These are phyloP conservation scores for Eilema depressum DNA, from an alignment of 2,888 invertebrate genomes.

Conservation along the genomic window DNA sequence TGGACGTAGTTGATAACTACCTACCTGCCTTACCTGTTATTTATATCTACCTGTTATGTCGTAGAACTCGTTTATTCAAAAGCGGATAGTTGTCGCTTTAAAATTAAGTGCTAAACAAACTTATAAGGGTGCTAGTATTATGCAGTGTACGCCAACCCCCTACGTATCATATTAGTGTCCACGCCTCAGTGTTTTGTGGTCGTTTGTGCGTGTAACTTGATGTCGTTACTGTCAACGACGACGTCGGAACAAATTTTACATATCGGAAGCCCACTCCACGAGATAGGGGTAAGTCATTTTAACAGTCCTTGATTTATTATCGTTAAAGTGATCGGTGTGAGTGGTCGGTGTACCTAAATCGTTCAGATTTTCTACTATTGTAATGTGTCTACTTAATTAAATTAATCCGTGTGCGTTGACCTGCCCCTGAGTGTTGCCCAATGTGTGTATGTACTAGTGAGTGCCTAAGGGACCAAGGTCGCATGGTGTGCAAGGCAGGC, in stretches of 20 bases:
- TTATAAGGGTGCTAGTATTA: slow-evolving; percentile 6
- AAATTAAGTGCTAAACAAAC: not conserved
- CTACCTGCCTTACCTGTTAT: slow-evolving; percentile 4
- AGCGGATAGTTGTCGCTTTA: slow-evolving; percentile 9
- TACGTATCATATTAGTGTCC: slow-evolving; percentile 27
- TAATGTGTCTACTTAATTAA: slow-evolving; percentile 43
- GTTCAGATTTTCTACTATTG: slow-evolving; percentile 4
- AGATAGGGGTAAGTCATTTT: not conserved
- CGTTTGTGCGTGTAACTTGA: slow-evolving; percentile 20
- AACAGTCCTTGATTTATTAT: not conserved
- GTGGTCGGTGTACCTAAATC: not conserved
- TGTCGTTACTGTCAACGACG: slow-evolving; percentile 15
- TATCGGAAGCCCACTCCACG: not conserved
- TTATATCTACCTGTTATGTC: slow-evolving; percentile 14
- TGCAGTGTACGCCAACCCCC: slow-evolving; percentile 10
- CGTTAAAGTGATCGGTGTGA: not conserved
- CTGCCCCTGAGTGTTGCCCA: slow-evolving; percentile 56
- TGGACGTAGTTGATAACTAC: not conserved
- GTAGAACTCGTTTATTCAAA: slow-evolving; percentile 6
- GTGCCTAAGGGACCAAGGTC: slow-evolving; percentile 73
- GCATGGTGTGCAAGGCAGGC: slow-evolving; percentile 46
- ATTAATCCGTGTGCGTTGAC: slow-evolving; percentile 37
- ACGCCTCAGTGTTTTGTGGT: slow-evolving; percentile 26
- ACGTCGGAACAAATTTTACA: not conserved
- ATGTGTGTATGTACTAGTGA: slow-evolving; percentile 70